Evolutionary conservation across 2,888 invertebrate species (phyloP), one percentile per base, ranked within the genome.

Genomic region (Hermaeophaga mercurialis): DNA sequence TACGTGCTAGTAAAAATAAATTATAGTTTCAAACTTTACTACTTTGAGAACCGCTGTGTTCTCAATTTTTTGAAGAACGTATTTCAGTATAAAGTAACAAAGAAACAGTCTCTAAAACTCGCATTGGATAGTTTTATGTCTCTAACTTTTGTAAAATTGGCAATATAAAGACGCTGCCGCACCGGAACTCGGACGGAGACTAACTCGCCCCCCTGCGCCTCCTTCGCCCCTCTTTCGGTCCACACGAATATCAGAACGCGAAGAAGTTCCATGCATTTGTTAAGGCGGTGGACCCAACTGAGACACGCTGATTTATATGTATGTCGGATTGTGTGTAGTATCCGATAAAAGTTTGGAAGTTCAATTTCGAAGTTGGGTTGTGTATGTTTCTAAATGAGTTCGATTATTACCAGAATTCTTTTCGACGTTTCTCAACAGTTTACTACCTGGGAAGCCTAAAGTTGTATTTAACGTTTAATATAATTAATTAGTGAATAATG

Each of bases 231-330:
- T 14, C 28, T 26, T 31, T 15, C 38, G 12, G 39, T 33, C 31
- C 50, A 45, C 12, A 38, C 38, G 18, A 38, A 36, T 38, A 48
- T 28, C 48, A 36, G 58, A 24, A 43, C 24, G 3, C 43, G 43
- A 43, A 57, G 55, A 73, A 72, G 66, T 71, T 73, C 71, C 64
- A 64, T 66, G 72, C 75, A 75, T 75, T 75, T 74, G 75, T 75
- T 75, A 75, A 71, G 73, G 70, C 73, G 68, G 73, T 74, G 75
- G 74, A 73, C 74, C 73, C 72, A 70, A 65, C 68, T 70, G 66
- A 66, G 65, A 64, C 66, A 64, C 65, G 62, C 70, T 74, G 75
- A 74, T 75, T 75, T 74, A 74, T 75, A 70, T 70, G 69, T 69
- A 18, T 31, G 49, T 31, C 49, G 41, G 49, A 49, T n/a, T 64